phyloP scores from a whole-genome alignment of 2,113 vertebrate species.

The Callorhinus ursinus region DNA sequence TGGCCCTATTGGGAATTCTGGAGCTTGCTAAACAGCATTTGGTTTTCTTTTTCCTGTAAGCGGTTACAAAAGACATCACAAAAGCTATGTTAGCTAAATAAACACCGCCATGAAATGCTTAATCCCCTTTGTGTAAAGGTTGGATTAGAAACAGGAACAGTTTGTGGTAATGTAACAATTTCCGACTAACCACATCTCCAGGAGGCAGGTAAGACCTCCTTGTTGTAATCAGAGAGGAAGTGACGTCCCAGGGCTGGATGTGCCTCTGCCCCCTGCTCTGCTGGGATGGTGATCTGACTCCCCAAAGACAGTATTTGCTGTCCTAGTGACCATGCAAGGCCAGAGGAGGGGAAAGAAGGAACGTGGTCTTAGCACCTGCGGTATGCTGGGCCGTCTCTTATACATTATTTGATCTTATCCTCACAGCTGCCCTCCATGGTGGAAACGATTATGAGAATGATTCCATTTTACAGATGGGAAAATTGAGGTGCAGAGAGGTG shows the following conservation, averaged over 20 bases:
- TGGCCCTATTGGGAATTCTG: neutral
- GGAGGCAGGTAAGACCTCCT: neutral
- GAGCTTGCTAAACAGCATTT: neutral
- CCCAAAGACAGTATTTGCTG: neutral
- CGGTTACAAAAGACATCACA: neutral
- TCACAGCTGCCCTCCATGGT: neutral
- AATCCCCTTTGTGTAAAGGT: neutral
- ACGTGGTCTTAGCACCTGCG: neutral
- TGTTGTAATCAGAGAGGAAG: neutral
- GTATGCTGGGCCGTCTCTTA: neutral
- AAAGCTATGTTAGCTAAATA: neutral
- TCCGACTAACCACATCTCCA: neutral
- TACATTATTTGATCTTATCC: neutral
- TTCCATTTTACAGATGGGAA: neutral
- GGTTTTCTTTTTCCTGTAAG: neutral
- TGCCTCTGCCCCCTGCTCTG: neutral
- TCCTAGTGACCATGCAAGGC: neutral
- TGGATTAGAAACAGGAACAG: neutral
- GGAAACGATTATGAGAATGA: neutral
- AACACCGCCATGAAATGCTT: neutral
- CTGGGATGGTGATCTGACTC: neutral
- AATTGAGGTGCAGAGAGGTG: neutral
- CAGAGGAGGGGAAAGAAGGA: neutral
- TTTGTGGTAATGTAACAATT: neutral
- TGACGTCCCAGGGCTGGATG: accelerated